These are phyloP conservation scores for Argya squamiceps DNA, from an alignment of 2,797 vertebrate genomes.

Conservation along the genomic window DNA sequence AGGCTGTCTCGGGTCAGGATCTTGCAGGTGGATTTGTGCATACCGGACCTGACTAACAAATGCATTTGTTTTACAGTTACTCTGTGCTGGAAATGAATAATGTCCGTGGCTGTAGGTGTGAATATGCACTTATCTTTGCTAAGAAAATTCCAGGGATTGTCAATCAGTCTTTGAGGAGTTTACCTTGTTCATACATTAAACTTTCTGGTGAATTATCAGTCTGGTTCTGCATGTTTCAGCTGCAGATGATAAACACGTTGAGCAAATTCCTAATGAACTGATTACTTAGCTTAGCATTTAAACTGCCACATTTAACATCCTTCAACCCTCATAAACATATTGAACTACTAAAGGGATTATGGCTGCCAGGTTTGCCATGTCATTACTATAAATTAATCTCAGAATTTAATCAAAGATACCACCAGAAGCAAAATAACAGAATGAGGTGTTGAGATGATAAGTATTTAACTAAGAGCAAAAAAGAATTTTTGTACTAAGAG, in stretches of 20 bases:
- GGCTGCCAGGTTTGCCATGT: slow-evolving; percentile 36
- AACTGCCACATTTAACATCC: slow-evolving; percentile 63
- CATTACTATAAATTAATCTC: slow-evolving; percentile 61
- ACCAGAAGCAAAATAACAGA: not conserved
- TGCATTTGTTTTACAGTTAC: not conserved
- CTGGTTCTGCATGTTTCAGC: not conserved
- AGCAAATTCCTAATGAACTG: slow-evolving; percentile 70
- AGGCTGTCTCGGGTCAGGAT: not conserved
- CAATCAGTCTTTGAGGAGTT: not conserved
- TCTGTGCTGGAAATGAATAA: not conserved
- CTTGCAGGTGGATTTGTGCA: not conserved
- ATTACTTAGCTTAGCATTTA: slow-evolving; percentile 71
- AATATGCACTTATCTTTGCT: not conserved
- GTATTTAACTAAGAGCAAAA: not conserved
- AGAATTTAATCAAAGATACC: slow-evolving; percentile 60
- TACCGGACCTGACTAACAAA: not conserved
- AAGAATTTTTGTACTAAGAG: not conserved
- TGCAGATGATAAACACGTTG: slow-evolving; percentile 53
- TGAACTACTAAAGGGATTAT: slow-evolving; percentile 62
- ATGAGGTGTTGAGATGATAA: not conserved
- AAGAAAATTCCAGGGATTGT: not conserved
- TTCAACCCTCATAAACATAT: slow-evolving; percentile 65
- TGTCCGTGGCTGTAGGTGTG: not conserved
- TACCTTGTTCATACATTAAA: not conserved
- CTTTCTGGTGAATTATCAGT: slow-evolving; percentile 48